These are phyloP conservation scores for Rostratula benghalensis DNA, from an alignment of 2,113 vertebrate genomes.

Conservation along the genomic window DNA sequence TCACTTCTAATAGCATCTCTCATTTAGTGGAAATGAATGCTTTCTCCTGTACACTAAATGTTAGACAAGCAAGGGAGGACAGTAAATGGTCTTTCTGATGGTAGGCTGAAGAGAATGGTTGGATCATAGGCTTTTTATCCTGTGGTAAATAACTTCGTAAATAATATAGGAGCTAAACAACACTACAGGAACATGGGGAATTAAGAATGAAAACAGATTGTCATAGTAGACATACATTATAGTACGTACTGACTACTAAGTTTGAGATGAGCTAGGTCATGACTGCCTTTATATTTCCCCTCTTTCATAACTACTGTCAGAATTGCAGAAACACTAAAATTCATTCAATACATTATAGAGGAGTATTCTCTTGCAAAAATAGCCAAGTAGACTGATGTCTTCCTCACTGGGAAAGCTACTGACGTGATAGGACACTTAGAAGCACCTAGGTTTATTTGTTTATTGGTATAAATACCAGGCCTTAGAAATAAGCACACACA, in stretches of 20 bases:
- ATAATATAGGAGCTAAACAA: background rate
- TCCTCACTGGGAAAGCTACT: background rate
- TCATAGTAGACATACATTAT: background rate
- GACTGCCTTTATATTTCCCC: background rate
- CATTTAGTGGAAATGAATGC: background rate
- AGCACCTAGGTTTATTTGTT: background rate
- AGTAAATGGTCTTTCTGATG: background rate
- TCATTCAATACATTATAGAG: background rate
- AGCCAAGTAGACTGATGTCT: background rate
- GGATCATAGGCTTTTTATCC: background rate
- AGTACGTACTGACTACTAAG: background rate
- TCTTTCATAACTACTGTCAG: background rate
- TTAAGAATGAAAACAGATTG: background rate
- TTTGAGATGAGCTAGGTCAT: background rate
- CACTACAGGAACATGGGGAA: background rate
- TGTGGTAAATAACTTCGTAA: background rate
- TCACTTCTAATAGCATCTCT: conserved; percentile 49
- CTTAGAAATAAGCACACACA: background rate
- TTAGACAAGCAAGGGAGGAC: background rate
- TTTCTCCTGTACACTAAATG: background rate
- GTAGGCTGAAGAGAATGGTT: background rate
- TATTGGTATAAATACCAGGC: background rate
- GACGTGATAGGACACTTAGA: background rate
- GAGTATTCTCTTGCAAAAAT: background rate
- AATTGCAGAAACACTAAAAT: background rate